A percentile compares a stretch with the other conserved stretches of the same genome.
These are phyloP conservation scores for Avahi laniger DNA, from an alignment of 2,797 vertebrate genomes.

Conservation along the genomic window DNA sequence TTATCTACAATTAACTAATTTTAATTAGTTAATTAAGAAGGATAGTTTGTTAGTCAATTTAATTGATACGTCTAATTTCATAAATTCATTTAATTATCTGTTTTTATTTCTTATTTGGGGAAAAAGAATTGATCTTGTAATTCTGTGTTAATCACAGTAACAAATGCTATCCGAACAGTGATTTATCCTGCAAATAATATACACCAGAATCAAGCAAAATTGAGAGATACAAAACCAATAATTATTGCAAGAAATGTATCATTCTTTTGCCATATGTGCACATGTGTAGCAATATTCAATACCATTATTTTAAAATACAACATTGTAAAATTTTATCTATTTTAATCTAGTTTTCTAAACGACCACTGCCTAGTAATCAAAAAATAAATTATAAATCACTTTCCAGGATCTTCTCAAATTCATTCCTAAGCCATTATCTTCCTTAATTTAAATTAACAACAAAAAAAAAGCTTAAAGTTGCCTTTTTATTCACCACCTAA, in stretches of 20 bases:
- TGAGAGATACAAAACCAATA: neutral
- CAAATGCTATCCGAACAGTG: neutral
- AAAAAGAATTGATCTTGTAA: neutral
- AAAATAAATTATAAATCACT: neutral
- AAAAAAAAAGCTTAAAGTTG: neutral
- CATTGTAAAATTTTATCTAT: neutral
- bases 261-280: neutral
- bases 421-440: neutral
- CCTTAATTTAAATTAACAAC: neutral
- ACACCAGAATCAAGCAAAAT: neutral
- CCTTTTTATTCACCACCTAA: neutral
- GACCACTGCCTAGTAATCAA: neutral
- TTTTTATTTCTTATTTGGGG: neutral
- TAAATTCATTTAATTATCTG: neutral
- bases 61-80: neutral
- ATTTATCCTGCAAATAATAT: neutral
- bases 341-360: slow-evolving; percentile 7
- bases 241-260: neutral
- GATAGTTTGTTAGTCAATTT: neutral
- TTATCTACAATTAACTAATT: neutral
- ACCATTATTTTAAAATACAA: neutral
- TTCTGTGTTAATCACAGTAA: neutral
- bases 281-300: neutral
- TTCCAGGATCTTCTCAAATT: neutral
- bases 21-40: neutral